phyloP scores from a whole-genome alignment of 2,888 invertebrate species.

The Sphaerophoria taeniata region DNA sequence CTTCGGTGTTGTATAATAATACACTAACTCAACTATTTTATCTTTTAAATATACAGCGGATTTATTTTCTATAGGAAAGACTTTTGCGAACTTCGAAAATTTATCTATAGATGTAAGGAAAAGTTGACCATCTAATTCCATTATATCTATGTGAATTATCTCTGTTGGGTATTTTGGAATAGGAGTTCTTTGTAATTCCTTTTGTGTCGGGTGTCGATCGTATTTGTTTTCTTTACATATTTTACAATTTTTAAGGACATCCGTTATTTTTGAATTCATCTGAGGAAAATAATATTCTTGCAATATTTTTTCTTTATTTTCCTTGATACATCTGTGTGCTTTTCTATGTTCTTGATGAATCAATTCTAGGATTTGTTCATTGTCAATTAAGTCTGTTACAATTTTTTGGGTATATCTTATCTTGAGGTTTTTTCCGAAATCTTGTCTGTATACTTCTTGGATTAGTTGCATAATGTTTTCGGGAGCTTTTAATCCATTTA shows the following conservation, averaged over 20 bases:
- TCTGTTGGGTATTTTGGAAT: no score
- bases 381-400: conserved; percentile 20
- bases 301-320: conserved; percentile 29
- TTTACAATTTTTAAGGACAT: conserved; percentile 1
- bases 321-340: conserved; percentile 19
- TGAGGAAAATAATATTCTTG: conserved; percentile 22
- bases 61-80: no score
- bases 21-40: no score
- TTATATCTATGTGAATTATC: no score
- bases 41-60: no score
- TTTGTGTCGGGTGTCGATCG: no score
- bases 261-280: not conserved
- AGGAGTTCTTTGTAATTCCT: no score
- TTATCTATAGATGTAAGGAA: no score
- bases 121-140: no score
- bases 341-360: conserved; percentile 21
- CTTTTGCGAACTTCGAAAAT: no score
- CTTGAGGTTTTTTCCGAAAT: conserved; percentile 15
- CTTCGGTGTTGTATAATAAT: no score
- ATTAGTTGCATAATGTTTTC: conserved; percentile 25
- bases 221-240: not conserved
- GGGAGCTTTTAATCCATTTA: conserved; percentile 22
- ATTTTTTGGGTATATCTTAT: conserved; percentile 11
- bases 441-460: not conserved
- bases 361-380: conserved; percentile 28